Percentiles rank a stretch among this genome's conserved stretches.
Conservation (phyloP, 2,113 vertebrate species). For the mouse (Mus musculus) region DNA sequence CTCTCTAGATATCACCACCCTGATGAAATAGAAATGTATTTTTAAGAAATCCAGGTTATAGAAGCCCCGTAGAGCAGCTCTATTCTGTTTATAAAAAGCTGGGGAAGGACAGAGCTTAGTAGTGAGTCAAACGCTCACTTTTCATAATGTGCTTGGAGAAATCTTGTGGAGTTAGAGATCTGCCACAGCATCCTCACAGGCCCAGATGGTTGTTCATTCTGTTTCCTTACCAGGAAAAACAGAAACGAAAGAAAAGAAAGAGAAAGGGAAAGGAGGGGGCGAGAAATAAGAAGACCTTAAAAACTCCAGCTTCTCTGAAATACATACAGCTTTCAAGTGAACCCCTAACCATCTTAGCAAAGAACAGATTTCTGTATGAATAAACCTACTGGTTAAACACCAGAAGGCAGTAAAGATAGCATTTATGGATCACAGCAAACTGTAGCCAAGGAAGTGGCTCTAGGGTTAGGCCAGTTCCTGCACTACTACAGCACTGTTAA, state of each 20-base stretch:
- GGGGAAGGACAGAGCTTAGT: background rate
- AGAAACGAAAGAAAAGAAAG: background rate
- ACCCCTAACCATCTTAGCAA: background rate
- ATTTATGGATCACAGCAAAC: conserved; percentile 33
- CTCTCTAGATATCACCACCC: background rate
- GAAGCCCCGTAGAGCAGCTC: background rate
- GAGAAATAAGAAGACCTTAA: background rate
- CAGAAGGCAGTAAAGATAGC: background rate
- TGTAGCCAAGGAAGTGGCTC: background rate
- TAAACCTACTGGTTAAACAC: background rate
- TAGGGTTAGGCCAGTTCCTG: background rate
- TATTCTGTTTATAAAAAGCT: conserved; percentile 23
- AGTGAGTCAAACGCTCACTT: conserved; percentile 13
- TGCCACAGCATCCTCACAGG: background rate
- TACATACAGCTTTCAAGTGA: background rate
- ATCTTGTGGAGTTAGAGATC: background rate
- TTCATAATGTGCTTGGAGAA: background rate
- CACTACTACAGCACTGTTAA: background rate
- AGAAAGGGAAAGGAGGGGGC: background rate
- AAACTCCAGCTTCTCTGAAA: conserved; percentile 50
- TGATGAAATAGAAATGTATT: background rate
- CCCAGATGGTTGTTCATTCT: background rate
- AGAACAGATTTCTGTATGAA: background rate
- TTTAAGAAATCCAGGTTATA: background rate
- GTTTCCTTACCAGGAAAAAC: background rate